phyloP scores from a whole-genome alignment of 1,140 invertebrate genomes.

The Drosophila kanapiae region DNA sequence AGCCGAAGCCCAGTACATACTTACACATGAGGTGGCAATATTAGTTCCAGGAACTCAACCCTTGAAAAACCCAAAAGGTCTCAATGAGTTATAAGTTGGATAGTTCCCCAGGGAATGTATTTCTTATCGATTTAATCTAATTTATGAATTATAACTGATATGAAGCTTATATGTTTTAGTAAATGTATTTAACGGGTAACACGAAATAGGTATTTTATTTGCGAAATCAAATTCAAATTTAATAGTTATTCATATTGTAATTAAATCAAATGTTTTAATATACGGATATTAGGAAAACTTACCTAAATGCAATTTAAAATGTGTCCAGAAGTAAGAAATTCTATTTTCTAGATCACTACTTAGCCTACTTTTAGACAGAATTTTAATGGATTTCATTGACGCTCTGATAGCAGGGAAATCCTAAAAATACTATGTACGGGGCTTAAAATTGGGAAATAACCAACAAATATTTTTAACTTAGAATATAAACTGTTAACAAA shows the following conservation, averaged over 20 bases:
- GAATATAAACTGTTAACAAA: too few species aligned
- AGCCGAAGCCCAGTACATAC: constrained; percentile 29
- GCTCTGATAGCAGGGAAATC: too few species aligned
- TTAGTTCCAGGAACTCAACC: constrained; percentile 6
- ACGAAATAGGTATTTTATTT: background rate
- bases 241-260: background rate
- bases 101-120: background rate
- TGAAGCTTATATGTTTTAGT: background rate
- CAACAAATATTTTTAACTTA: too few species aligned
- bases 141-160: background rate
- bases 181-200: too few species aligned
- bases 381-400: too few species aligned
- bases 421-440: too few species aligned
- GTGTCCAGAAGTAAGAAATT: background rate
- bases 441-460: too few species aligned
- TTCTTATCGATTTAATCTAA: background rate
- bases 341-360: background rate
- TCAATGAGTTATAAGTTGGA: background rate
- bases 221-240: too few species aligned
- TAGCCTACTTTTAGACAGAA: background rate
- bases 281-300: background rate
- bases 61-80: constrained; percentile 3
- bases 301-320: background rate
- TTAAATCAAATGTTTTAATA: background rate
- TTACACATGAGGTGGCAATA: constrained; percentile 3